Evolutionary conservation across 2,888 invertebrate species (phyloP), one percentile per base, ranked within the genome.

Genomic region (Pediacus dermestoides): DNA sequence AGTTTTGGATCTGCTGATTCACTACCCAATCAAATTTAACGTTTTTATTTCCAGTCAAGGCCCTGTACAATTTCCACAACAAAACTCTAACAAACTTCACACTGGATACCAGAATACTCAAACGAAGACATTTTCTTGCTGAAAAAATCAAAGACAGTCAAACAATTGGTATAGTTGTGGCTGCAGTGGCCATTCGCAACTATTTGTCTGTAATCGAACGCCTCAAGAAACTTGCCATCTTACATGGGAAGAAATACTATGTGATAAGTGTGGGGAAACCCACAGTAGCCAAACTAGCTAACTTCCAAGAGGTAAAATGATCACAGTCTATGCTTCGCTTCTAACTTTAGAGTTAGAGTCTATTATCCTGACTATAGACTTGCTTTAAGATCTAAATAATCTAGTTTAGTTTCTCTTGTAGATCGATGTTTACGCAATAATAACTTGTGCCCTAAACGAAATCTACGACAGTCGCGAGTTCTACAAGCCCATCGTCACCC

Each of bases 211-310:
- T 87, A 4, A 82, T 94, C 6, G 74, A 75, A n/a, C 75, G 83
- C 37, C 69, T 93, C 52, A 85, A 88, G 64, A 67, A 74, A 34
- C 70, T 92, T 34, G 81, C 91, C 22, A 80, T 78, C 55, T 67
- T 74, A 1, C 82, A 85, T 37, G 84, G 85, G 0, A 94, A 93
- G 62, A 93, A 90, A 64, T 83, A 84, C 47, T 95, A 96, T 61
- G 83, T 91, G 28, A 81, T 97, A 37, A 89, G 88, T 13, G 89
- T 97, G 35, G 97, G 96, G 3, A 93, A 94, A 66, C 86, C 94
- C 2, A 96, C 92, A 72, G 86, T 89, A 7, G 85, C 91, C 0
- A 99, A 99, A 68, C 71, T 99, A 43, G 93, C 94, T 0, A 99
- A 99, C 71, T 94, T 96, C 67, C 82, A 87, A 37, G 90, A 91